Percentiles rank a stretch among this genome's conserved stretches.
These are phyloP conservation scores for Nanger granti DNA, from an alignment of 2,113 vertebrate species.

Conservation along the genomic window DNA sequence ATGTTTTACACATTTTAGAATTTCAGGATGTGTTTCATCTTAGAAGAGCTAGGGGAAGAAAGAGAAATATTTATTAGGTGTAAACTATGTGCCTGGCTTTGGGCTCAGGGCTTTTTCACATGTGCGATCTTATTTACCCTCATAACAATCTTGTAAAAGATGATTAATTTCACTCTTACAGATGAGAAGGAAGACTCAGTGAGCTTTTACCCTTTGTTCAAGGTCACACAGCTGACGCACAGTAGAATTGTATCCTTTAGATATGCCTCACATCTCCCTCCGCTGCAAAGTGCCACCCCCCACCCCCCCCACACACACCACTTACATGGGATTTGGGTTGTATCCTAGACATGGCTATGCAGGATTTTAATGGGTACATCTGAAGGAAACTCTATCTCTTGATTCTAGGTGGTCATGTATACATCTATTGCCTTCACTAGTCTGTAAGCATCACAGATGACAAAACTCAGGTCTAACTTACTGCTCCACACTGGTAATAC, in stretches of 20 bases:
- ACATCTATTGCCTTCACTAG: neutral
- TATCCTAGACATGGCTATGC: neutral
- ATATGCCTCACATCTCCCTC: neutral
- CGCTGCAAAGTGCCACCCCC: too few species aligned
- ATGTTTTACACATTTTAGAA: neutral
- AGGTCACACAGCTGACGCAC: neutral
- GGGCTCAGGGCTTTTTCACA: neutral
- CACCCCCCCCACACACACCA: neutral
- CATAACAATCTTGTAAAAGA: neutral
- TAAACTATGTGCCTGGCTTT: neutral
- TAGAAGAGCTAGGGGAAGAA: conserved; percentile 4
- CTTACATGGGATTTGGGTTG: neutral
- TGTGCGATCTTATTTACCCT: neutral
- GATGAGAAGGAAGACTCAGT: neutral
- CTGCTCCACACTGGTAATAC: neutral
- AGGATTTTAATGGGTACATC: neutral
- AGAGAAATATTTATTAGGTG: neutral
- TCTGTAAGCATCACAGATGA: neutral
- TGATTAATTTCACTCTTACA: conserved; percentile 14
- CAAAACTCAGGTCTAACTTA: neutral
- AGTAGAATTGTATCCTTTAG: neutral
- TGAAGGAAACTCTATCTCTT: neutral
- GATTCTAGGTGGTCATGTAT: neutral
- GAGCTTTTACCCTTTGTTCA: neutral
- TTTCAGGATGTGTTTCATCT: conserved; percentile 29